Evolutionary conservation across 2,113 vertebrate species (phyloP).

Genomic region (Puffinus mauretanicus): DNA sequence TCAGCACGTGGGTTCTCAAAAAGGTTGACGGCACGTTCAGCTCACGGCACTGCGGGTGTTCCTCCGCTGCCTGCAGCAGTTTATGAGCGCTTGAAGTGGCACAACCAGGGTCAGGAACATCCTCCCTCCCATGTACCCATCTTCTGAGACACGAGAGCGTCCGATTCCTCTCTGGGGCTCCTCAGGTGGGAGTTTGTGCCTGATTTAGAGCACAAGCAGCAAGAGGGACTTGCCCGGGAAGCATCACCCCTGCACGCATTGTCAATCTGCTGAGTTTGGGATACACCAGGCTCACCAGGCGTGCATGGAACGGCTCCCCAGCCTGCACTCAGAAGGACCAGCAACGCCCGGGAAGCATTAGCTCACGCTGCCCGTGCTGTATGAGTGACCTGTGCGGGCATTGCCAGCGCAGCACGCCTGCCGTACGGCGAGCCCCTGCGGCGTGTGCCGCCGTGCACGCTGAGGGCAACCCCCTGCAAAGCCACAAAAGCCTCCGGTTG

Average conservation of each 20-base stretch:
- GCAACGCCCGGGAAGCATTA: not conserved
- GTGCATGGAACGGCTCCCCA: not conserved
- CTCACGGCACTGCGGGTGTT: not conserved
- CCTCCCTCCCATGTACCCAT: not conserved
- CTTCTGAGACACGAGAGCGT: not conserved
- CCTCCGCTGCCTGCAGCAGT: not conserved
- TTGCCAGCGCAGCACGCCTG: not conserved
- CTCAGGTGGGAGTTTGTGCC: rapidly evolving
- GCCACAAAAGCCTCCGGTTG: not conserved
- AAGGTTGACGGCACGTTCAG: not conserved
- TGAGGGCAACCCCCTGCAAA: not conserved
- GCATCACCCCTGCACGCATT: not conserved
- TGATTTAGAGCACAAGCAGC: not conserved
- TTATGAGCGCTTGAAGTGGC: not conserved
- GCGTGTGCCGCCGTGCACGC: not conserved
- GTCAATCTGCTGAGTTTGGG: not conserved
- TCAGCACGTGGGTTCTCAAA: not conserved
- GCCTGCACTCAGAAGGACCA: not conserved
- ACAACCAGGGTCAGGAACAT: not conserved
- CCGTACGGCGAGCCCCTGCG: too few relatives aligned
- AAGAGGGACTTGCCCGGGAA: not conserved
- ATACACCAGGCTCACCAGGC: not conserved
- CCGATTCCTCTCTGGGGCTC: not conserved
- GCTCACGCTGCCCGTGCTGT: not conserved
- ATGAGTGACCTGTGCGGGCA: not conserved